phyloP scores from a whole-genome alignment of 2,888 invertebrate species.

The Leptura quadrifasciata region DNA sequence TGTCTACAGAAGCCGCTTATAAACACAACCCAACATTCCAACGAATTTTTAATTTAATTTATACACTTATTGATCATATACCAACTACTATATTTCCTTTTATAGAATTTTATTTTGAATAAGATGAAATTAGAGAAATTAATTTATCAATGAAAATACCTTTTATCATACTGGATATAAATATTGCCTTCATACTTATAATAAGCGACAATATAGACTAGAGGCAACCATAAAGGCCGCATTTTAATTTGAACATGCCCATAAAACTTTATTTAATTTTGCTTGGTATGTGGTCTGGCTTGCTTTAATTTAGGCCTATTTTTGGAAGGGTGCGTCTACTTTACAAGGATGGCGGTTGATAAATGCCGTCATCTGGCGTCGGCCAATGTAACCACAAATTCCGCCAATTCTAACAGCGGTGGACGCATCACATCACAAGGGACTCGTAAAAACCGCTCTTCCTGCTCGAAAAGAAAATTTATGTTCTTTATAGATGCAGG shows the following conservation, averaged over 20 bases:
- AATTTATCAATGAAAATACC: too few species aligned
- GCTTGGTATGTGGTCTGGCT: constrained; percentile 9
- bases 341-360: constrained; percentile 36
- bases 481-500: neutral
- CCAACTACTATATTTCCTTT: too few species aligned
- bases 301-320: constrained; percentile 20
- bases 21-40: too few species aligned
- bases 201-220: too few species aligned
- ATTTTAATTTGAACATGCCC: neutral
- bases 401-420: constrained; percentile 31
- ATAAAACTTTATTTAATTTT: constrained; percentile 2
- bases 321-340: constrained; percentile 12
- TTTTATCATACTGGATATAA: too few species aligned
- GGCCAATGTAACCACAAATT: constrained; percentile 41
- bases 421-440: constrained; percentile 34
- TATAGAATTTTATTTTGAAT: too few species aligned
- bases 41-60: too few species aligned
- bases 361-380: constrained; percentile 44
- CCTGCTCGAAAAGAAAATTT: constrained; percentile 1
- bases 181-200: too few species aligned
- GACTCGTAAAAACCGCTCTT: constrained; percentile 8
- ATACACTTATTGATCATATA: too few species aligned
- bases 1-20: too few species aligned
- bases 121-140: too few species aligned
- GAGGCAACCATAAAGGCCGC: neutral